Percentiles rank a stretch among this genome's conserved stretches.
Conservation (phyloP, 2,888 invertebrate genomes). For the Saturnia japonica region DNA sequence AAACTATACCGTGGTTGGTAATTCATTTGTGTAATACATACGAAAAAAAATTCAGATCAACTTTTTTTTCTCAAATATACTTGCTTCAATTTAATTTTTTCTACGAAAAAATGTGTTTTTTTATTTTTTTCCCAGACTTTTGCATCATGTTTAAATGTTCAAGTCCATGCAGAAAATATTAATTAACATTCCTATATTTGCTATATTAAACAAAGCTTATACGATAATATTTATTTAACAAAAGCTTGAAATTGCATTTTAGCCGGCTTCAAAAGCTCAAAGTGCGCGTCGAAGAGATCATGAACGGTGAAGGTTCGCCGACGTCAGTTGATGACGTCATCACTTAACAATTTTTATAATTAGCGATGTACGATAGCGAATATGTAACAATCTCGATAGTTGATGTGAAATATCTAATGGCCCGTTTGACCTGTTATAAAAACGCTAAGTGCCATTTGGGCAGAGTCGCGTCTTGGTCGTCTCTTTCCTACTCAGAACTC, state of each 20-base stretch:
- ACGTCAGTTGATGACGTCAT: conserved; percentile 2
- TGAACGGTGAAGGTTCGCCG: conserved; percentile 45
- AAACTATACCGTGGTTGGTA: too few relatives aligned
- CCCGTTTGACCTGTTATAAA: too few relatives aligned
- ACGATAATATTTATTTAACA: conserved; percentile 33
- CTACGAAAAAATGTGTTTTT: too few relatives aligned
- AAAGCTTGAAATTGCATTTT: conserved; percentile 45
- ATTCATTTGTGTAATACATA: too few relatives aligned
- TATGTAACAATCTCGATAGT: not conserved
- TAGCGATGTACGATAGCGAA: not conserved
- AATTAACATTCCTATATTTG: not conserved
- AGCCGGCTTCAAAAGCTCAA: conserved; percentile 68
- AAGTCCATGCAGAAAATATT: not conserved
- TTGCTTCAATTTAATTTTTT: too few relatives aligned
- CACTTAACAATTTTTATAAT: conserved; percentile 1
- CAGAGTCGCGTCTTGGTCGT: too few relatives aligned
- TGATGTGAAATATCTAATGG: too few relatives aligned
- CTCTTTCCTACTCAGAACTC: too few relatives aligned
- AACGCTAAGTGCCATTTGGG: too few relatives aligned
- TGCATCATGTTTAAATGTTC: not conserved
- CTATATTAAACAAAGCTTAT: not conserved
- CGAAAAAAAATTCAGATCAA: too few relatives aligned
- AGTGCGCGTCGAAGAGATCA: conserved; percentile 63
- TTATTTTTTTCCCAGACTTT: not conserved
- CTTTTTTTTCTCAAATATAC: too few relatives aligned